Evolutionary conservation across 2,113 vertebrate species (phyloP), one percentile per base, ranked within the genome.

Genomic region (Caretta caretta): DNA sequence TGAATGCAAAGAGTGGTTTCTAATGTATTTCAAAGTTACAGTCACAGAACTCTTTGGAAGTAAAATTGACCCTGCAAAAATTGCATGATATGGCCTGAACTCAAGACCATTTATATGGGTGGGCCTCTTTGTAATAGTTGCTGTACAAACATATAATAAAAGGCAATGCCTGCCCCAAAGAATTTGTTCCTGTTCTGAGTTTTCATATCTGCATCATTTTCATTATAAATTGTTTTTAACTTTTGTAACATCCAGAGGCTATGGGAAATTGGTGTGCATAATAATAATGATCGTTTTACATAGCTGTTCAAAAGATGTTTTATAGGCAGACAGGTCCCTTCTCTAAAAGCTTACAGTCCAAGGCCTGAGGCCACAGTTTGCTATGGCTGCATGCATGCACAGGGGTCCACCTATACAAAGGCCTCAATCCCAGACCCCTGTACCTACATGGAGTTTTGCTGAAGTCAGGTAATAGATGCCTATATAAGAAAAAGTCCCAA

Each of bases 21-120:
- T 87, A 10, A 19, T 22, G 8, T 31, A 72, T 24, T 83, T 11
- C 84, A 20, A 86, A 65, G 4, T 29, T 27, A 35, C 8, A 14
- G 65, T 35, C 4, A 75, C 88, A 88, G 87, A 95, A 82, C 49
- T 87, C 76, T 84, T 89, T 94, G 17, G 90, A 75, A 1, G 1
- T 24, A 65, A 5, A 72, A 38, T 24, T 85, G 84, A 88, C 79
- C 83, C 82, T 78, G 35, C 80, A 69, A 93, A 93, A 94, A 91
- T 86, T 93, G 87, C 81, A 65, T 80, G 62, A 12, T 75, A 92
- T 90, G 95, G 31, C 87, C 91, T 96, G 94, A 95, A 97, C 90
- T 82, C 92, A n/a, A 1, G 1, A 35, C n/a, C 54, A 50, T 84
- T 85, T 96, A 94, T 96, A 84, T 62, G 88, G 53, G 87, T 83